phyloP scores from a whole-genome alignment of 2,888 invertebrate genomes.

The Orgyia antiqua region DNA sequence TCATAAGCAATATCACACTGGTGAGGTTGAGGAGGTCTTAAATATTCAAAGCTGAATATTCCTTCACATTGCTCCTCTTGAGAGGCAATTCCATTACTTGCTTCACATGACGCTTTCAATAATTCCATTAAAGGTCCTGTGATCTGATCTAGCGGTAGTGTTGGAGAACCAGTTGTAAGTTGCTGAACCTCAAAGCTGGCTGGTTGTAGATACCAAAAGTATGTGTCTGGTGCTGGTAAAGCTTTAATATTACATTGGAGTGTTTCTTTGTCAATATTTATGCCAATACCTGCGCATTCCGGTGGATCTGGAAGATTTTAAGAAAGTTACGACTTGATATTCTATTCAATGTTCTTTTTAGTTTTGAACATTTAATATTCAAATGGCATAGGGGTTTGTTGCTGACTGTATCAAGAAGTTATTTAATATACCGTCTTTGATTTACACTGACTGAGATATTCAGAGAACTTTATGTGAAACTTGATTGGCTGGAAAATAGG shows the following conservation, averaged over 20 bases:
- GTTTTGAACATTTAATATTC: no score
- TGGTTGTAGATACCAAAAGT: constrained; percentile 64
- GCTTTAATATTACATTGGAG: constrained; percentile 57
- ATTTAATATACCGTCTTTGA: no score
- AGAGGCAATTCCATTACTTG: constrained; percentile 59
- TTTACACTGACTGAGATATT: no score
- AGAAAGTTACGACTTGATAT: no score
- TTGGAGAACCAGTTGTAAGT: constrained; percentile 57
- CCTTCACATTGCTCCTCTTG: constrained; percentile 58
- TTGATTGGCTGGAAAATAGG: no score
- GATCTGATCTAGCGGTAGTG: constrained; percentile 56
- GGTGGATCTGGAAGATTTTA: constrained; percentile 58
- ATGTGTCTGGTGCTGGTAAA: constrained; percentile 57
- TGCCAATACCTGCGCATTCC: constrained; percentile 54
- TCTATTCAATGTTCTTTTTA: no score
- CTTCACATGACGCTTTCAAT: constrained; percentile 56
- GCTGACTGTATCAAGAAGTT: no score
- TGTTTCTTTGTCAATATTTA: constrained; percentile 53
- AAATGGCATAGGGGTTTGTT: no score
- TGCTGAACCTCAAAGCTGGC: constrained; percentile 55
- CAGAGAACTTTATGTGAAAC: no score
- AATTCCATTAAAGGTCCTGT: constrained; percentile 53
- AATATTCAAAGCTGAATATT: constrained; percentile 50
- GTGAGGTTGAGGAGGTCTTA: constrained; percentile 59
- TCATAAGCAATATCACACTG: constrained; percentile 66